Evolutionary conservation across 2,797 vertebrate genomes (phyloP), one percentile per base, ranked within the genome.

Genomic region (Xenopus petersii): DNA sequence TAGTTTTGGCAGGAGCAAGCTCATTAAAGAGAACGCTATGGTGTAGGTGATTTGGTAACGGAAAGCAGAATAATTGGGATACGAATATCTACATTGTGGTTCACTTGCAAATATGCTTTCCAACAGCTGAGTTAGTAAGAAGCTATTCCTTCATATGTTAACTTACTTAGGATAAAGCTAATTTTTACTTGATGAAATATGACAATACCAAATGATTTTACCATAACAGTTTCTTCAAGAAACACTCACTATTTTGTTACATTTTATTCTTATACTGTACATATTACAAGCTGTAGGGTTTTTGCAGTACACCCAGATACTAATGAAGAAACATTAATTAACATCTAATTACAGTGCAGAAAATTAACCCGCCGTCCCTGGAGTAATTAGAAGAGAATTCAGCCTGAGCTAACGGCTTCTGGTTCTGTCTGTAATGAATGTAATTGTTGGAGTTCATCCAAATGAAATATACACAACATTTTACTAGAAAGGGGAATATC

Each of bases 301-400:
- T 70, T 75, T 65, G 12, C 47, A 60, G 48, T 30, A 71, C 69
- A 71, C 75, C 75, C 75, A 33, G 69, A 67, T 71, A 59, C 68
- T 72, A 77, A 77, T 72, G 70, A 77, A 67, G 69, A 77, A 71
- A 77, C 75, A 77, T 77, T 77, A 71, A 76, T 76, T 76, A 77
- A 77, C 75, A 77, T 77, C 75, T 77, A 77, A 77, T 77, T 77
- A 72, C 75, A 67, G 75, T 67, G 70, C 75, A 77, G 75, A 77
- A 77, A 77, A 77, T 77, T 67, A 77, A 77, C 69, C 75, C 71
- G 47, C 69, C 67, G 75, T 77, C 75, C 75, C 75, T 67, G 56
- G 75, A 77, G 75, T 77, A 72, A 77, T 77, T 77, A 77, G 64
- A 71, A 67, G 49, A 63, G 70, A 77, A 72, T 77, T 77, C 70